These are phyloP conservation scores for Lycaon pictus DNA, from an alignment of 2,113 vertebrate species.

Conservation along the genomic window DNA sequence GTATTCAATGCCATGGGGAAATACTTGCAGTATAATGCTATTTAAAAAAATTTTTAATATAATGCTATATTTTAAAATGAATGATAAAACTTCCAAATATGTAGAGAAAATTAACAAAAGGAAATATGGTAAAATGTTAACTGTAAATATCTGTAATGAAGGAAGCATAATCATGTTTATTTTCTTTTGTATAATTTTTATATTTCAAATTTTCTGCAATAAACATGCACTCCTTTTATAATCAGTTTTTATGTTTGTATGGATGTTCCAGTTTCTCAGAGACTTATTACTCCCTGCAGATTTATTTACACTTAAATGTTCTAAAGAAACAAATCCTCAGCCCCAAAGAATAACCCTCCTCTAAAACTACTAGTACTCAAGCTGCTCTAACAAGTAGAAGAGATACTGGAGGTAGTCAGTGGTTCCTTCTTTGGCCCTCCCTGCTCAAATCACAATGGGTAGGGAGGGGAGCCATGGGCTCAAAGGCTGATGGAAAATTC, in stretches of 20 bases:
- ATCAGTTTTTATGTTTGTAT: not conserved
- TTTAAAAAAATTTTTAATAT: not conserved
- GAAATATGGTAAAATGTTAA: constrained; percentile 12
- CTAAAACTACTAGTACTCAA: not conserved
- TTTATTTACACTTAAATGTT: constrained; percentile 17
- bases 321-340: constrained; percentile 17
- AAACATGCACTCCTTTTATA: not conserved
- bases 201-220: not conserved
- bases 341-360: not conserved
- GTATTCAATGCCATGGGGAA: not conserved
- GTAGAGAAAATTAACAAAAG: not conserved
- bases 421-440: not conserved
- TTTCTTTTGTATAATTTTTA: not conserved
- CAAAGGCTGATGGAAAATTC: not conserved
- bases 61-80: not conserved
- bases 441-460: not conserved
- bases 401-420: too few species aligned
- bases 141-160: not conserved
- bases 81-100: not conserved
- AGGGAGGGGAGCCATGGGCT: not conserved
- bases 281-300: not conserved
- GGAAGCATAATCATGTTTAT: not conserved
- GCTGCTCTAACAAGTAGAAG: not conserved
- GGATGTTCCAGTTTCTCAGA: not conserved
- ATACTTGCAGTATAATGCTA: not conserved